Evolutionary conservation across 2,888 invertebrate species (phyloP).

Genomic region (Biston betularia): DNA sequence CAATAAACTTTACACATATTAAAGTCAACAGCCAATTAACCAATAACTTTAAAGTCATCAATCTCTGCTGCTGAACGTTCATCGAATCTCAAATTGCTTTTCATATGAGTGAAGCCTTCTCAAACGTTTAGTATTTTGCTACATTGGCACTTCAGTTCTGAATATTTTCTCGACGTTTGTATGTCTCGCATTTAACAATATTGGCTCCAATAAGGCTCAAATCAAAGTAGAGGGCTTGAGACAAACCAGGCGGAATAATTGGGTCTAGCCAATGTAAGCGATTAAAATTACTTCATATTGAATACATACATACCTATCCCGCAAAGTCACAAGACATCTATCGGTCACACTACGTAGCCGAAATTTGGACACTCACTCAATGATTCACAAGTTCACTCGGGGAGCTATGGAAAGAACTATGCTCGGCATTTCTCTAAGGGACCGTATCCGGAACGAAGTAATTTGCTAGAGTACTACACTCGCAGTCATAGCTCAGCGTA

Average conservation of each 20-base stretch:
- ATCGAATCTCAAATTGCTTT: constrained; percentile 1
- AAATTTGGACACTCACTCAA: too few relatives aligned
- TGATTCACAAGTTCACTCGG: too few relatives aligned
- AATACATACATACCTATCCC: too few relatives aligned
- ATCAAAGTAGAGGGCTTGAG: constrained; percentile 7
- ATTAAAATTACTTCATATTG: too few relatives aligned
- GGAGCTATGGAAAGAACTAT: too few relatives aligned
- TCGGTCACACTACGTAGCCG: too few relatives aligned
- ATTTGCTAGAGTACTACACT: too few relatives aligned
- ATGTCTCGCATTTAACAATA: constrained; percentile 3
- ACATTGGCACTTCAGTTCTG: background rate
- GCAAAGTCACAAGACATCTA: too few relatives aligned
- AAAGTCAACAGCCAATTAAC: constrained; percentile 6
- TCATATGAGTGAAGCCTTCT: background rate
- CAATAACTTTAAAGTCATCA: constrained; percentile 12
- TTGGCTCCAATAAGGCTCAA: constrained; percentile 11
- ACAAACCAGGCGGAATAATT: constrained; percentile 13
- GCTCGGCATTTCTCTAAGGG: too few relatives aligned
- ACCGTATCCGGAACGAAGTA: too few relatives aligned
- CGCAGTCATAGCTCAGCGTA: too few relatives aligned
- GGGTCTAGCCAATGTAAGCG: background rate
- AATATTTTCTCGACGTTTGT: constrained; percentile 1
- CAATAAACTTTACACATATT: background rate
- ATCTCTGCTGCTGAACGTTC: constrained; percentile 9
- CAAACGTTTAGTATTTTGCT: background rate